phyloP scores from a whole-genome alignment of 2,797 vertebrate genomes.

The Simalia tracyae region DNA sequence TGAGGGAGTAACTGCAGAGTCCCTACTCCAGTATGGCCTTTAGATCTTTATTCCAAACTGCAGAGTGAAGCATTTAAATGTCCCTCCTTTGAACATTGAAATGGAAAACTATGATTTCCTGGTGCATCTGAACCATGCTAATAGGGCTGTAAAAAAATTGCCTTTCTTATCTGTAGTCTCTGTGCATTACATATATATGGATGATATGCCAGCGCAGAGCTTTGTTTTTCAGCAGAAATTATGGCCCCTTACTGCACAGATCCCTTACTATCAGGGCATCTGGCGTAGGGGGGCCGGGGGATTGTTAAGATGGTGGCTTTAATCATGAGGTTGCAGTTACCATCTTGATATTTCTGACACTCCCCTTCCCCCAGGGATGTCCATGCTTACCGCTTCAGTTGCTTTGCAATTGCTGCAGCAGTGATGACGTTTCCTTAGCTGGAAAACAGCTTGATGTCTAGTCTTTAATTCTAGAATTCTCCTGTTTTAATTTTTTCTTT shows the following conservation, averaged over 20 bases:
- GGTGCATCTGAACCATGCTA: not conserved
- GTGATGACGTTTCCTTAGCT: not conserved
- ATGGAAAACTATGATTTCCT: not conserved
- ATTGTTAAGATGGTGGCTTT: not conserved
- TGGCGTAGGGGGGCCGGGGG: not conserved
- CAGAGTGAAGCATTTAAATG: not conserved
- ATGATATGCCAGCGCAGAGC: not conserved
- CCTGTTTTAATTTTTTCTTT: not conserved
- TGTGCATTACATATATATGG: not conserved
- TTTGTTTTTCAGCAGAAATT: not conserved
- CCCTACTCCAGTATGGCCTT: not conserved
- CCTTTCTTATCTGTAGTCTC: too few relatives aligned
- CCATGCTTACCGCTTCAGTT: not conserved
- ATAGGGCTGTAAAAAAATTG: not conserved
- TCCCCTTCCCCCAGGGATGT: not conserved
- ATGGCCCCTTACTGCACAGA: not conserved
- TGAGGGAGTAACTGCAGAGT: not conserved
- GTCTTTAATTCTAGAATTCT: not conserved
- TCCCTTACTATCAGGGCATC: not conserved
- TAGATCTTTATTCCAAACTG: not conserved
- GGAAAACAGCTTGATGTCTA: not conserved
- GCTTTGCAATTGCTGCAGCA: not conserved
- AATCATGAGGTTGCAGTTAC: not conserved
- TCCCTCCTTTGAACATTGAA: not conserved
- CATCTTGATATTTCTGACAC: not conserved